phyloP scores from a whole-genome alignment of 2,888 invertebrate species.

The Megalurothrips usitatus region DNA sequence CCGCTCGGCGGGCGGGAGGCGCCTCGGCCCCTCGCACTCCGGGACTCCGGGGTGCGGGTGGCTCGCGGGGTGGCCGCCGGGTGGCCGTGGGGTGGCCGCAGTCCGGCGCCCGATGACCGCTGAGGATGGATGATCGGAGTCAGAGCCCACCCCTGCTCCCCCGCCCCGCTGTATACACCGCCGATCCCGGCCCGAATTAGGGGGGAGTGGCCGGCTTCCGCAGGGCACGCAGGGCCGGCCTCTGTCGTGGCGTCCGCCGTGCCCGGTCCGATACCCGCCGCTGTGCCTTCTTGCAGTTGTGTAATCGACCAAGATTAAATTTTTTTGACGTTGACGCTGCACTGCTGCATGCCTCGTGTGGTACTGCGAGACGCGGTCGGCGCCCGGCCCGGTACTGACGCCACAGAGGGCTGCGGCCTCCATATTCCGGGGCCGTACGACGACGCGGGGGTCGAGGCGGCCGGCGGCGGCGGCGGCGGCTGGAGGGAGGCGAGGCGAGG shows the following conservation, averaged over 20 bases:
- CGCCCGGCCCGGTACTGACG: neutral
- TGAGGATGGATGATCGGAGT: constrained; percentile 9
- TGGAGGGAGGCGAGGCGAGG: neutral
- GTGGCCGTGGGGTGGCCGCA: neutral
- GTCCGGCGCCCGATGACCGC: neutral
- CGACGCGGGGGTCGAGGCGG: neutral
- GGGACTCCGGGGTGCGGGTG: no score
- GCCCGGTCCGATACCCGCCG: no score
- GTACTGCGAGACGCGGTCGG: no score
- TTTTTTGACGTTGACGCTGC: no score
- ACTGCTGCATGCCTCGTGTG: neutral
- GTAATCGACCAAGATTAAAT: no score
- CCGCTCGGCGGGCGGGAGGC: no score
- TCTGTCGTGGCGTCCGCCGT: no score
- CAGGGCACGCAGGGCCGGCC: no score
- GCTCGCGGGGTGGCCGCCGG: neutral
- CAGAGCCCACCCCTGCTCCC: neutral
- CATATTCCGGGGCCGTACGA: neutral
- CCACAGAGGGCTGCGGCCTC: neutral
- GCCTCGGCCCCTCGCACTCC: no score
- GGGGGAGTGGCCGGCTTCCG: neutral
- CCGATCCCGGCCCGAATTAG: neutral
- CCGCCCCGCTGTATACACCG: neutral
- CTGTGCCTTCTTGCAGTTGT: no score
- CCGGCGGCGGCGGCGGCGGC: neutral